Percentiles rank a stretch among this genome's conserved stretches.
Evolutionary conservation across 2,113 vertebrate species (phyloP).

Genomic region (Abramis brama): DNA sequence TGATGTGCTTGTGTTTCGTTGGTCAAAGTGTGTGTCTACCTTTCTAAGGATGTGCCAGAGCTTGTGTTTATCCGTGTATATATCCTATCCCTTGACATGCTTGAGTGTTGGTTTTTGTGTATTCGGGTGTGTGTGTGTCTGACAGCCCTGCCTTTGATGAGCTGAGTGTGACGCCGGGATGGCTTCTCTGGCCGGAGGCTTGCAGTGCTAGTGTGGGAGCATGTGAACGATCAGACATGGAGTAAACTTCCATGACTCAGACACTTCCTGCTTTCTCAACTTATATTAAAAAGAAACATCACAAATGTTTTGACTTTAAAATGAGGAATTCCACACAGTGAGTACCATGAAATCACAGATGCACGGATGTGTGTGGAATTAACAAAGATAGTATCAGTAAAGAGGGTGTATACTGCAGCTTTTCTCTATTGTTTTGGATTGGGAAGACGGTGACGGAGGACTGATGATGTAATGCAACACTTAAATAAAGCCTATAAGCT

Average conservation of each 20-base stretch:
- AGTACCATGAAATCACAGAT: conserved; percentile 25
- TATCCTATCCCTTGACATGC: conserved; percentile 33
- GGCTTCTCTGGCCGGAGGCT: conserved; percentile 34
- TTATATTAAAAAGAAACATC: conserved; percentile 63
- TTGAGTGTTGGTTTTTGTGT: conserved; percentile 27
- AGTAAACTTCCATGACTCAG: conserved; percentile 55
- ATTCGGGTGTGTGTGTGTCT: conserved; percentile 18
- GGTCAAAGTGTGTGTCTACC: conserved; percentile 25
- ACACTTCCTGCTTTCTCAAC: conserved; percentile 56
- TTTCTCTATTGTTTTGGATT: background rate
- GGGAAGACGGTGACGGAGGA: background rate
- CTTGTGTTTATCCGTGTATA: conserved; percentile 38
- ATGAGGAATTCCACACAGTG: conserved; percentile 47
- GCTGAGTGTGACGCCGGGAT: conserved; percentile 35
- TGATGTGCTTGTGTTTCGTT: conserved; percentile 22
- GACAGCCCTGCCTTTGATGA: conserved; percentile 33
- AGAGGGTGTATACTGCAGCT: background rate
- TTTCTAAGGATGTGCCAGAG: conserved; percentile 39
- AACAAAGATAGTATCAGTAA: conserved; percentile 30
- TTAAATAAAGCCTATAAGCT: conserved; percentile 24
- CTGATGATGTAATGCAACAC: conserved; percentile 9
- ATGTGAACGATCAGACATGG: conserved; percentile 51
- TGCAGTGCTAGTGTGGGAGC: conserved; percentile 42
- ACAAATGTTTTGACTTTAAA: conserved; percentile 50
- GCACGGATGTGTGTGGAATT: background rate